These are phyloP conservation scores for Zaprionus inermis DNA, from an alignment of 1,140 invertebrate genomes.

Conservation along the genomic window DNA sequence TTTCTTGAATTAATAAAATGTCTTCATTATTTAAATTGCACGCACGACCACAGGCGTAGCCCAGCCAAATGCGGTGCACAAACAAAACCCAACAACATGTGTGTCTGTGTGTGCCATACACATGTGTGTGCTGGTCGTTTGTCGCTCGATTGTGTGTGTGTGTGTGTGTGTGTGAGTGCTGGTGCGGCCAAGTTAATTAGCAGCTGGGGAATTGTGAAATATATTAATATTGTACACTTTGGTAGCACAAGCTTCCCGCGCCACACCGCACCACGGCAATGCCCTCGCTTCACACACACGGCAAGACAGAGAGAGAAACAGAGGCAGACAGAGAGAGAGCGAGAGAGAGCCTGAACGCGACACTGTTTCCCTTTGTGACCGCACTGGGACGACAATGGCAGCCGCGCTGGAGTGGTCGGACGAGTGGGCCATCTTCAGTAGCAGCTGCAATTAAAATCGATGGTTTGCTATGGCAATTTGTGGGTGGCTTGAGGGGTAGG, in stretches of 20 bases:
- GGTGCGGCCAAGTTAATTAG: constrained; percentile 72
- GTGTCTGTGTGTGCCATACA: constrained; percentile 30
- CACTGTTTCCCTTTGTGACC: constrained; percentile 59
- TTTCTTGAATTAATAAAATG: constrained; percentile 83
- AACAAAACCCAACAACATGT: constrained; percentile 37
- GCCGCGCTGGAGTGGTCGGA: constrained; percentile 22
- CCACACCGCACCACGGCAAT: constrained; percentile 10
- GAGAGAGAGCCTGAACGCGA: constrained; percentile 1
- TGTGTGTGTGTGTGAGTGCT: constrained; percentile 29
- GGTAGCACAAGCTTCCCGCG: constrained; percentile 36
- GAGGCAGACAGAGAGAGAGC: too few species aligned
- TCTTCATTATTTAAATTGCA: constrained; percentile 82
- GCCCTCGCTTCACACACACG: constrained; percentile 22
- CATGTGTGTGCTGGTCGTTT: constrained; percentile 59
- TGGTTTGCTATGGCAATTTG: constrained; percentile 8
- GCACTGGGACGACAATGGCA: constrained; percentile 39
- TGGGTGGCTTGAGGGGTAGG: background rate
- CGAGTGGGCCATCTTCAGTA: constrained; percentile 25
- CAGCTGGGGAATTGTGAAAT: constrained; percentile 81
- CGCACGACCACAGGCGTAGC: constrained; percentile 68
- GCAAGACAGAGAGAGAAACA: background rate
- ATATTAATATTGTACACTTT: constrained; percentile 82
- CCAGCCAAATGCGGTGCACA: constrained; percentile 42
- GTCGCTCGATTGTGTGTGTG: constrained; percentile 29
- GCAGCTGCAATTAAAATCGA: constrained; percentile 31